Percentiles rank a stretch among this genome's conserved stretches.
Evolutionary conservation across 35 echinoderm and acorn worm genomes (phyloP).

Genomic region (Strongylocentrotus purpuratus): DNA sequence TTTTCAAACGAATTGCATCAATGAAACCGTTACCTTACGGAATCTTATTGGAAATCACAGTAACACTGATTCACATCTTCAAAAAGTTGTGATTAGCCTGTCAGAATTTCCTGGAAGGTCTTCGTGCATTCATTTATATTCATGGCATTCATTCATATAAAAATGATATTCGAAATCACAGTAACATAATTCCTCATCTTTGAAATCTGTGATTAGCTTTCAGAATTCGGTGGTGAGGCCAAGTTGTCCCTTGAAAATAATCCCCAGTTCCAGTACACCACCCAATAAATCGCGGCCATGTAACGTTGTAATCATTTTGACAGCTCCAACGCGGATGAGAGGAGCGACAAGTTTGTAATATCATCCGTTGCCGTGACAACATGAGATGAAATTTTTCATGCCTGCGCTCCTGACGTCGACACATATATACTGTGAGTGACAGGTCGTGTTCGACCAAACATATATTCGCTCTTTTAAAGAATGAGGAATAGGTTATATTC

Average conservation of each 20-base stretch:
- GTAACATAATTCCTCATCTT: too few relatives aligned
- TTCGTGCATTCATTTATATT: too few relatives aligned
- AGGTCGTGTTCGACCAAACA: not conserved
- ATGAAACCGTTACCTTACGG: too few relatives aligned
- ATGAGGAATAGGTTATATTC: too few relatives aligned
- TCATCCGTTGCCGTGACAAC: not conserved
- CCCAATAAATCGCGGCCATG: not conserved
- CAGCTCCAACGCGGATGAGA: not conserved
- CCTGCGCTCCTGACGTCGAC: not conserved
- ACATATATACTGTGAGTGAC: not conserved
- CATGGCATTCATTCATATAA: too few relatives aligned
- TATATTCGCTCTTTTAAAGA: not conserved
- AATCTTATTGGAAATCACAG: too few relatives aligned
- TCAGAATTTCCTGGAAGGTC: too few relatives aligned
- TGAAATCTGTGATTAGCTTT: not conserved
- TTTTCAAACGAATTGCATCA: too few relatives aligned
- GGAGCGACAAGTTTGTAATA: not conserved
- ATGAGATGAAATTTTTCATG: not conserved
- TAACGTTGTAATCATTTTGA: constrained; percentile 12
- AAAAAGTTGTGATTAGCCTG: too few relatives aligned
- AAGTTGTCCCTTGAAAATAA: not conserved
- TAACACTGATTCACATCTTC: too few relatives aligned
- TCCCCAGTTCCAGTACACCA: not conserved
- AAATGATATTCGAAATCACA: too few relatives aligned
- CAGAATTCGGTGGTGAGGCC: not conserved